phyloP scores from a whole-genome alignment of 1,140 invertebrate genomes.

The Drosophila pseudoobscura region DNA sequence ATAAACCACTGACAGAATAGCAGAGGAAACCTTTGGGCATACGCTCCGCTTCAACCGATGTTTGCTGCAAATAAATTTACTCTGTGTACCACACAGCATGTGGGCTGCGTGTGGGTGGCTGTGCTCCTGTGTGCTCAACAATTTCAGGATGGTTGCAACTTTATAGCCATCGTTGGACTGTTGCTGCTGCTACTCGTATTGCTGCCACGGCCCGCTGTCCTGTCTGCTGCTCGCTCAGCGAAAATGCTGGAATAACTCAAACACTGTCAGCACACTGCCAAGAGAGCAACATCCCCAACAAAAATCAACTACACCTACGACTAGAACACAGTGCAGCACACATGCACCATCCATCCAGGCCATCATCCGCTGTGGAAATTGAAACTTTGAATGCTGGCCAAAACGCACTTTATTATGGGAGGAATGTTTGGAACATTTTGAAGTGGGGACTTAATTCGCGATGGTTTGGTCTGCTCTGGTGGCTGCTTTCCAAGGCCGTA shows the following conservation, averaged over 20 bases:
- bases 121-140: slow-evolving; percentile 28
- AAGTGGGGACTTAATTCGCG: slow-evolving; percentile 74
- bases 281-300: slow-evolving; percentile 20
- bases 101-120: background rate
- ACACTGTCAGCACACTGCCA: slow-evolving; percentile 47
- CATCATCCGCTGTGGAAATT: background rate
- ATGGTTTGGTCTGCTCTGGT: slow-evolving; percentile 14
- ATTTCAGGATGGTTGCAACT: slow-evolving; percentile 49
- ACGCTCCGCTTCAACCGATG: too few relatives aligned
- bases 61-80: slow-evolving; percentile 3
- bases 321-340: background rate
- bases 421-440: slow-evolving; percentile 70
- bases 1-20: too few relatives aligned
- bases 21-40: too few relatives aligned
- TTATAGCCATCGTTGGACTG: slow-evolving; percentile 32
- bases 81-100: background rate
- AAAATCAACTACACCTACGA: slow-evolving; percentile 22
- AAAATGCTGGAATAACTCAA: slow-evolving; percentile 63
- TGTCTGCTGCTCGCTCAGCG: slow-evolving; percentile 19
- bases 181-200: slow-evolving; percentile 1
- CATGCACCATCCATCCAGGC: too few relatives aligned
- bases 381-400: slow-evolving; percentile 27
- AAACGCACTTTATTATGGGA: slow-evolving; percentile 72
- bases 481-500: slow-evolving; percentile 23
- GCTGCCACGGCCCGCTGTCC: too few relatives aligned